phyloP scores from a whole-genome alignment of 2,888 invertebrate genomes.

The Oxystoma pomonae region DNA sequence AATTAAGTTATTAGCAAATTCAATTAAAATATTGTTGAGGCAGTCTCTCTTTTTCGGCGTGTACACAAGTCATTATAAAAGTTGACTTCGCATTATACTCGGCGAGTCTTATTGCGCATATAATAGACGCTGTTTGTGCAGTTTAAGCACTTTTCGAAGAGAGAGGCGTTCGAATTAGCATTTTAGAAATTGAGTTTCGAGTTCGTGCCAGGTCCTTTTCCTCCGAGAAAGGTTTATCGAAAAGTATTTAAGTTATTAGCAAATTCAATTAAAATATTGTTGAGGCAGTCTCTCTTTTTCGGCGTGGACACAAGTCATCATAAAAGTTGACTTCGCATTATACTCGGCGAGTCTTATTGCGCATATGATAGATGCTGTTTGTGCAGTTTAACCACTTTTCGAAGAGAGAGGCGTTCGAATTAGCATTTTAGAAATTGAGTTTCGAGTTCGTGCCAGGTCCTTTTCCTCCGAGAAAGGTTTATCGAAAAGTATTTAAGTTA shows the following conservation, averaged over 20 bases:
- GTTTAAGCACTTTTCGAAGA: conserved; percentile 50
- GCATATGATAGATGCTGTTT: conserved; percentile 52
- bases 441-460: too few species aligned
- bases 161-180: conserved; percentile 24
- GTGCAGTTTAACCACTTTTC: conserved; percentile 51
- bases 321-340: conserved; percentile 53
- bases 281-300: too few species aligned
- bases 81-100: conserved; percentile 52
- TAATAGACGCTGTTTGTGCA: conserved; percentile 52
- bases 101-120: conserved; percentile 51
- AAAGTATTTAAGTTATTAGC: background rate
- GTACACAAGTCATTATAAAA: too few species aligned
- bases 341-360: conserved; percentile 50
- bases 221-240: background rate
- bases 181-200: conserved; percentile 15
- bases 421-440: conserved; percentile 20
- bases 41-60: too few species aligned
- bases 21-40: too few species aligned
- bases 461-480: too few species aligned
- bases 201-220: background rate
- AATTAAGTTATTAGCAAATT: too few species aligned
- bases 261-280: background rate
- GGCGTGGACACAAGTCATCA: too few species aligned
- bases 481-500: too few species aligned
- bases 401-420: conserved; percentile 36